Evolutionary conservation across 2,113 vertebrate species (phyloP).

Genomic region (Zosterops lateralis): DNA sequence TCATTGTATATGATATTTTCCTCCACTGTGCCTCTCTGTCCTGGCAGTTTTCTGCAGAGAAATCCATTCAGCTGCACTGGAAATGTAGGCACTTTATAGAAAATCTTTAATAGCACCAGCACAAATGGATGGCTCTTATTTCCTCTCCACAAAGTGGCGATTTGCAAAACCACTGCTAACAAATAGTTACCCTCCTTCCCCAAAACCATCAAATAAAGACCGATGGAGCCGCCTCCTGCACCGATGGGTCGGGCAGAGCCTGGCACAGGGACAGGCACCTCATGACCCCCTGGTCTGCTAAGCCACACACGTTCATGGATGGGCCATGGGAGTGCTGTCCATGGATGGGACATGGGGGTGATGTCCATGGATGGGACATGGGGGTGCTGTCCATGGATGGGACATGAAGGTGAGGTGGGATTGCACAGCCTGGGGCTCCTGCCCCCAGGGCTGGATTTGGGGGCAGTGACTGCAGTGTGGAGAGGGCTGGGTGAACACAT

Average conservation of each 20-base stretch:
- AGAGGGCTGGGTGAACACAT: not conserved
- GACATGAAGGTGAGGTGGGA: fast-evolving
- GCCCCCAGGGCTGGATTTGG: fast-evolving
- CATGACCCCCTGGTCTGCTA: fast-evolving
- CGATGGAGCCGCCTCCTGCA: not conserved
- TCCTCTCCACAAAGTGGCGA: slow-evolving; percentile 68
- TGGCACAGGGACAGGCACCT: not conserved
- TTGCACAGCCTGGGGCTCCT: fast-evolving
- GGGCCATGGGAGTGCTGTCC: fast-evolving
- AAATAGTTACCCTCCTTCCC: slow-evolving; percentile 42
- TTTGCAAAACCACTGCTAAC: slow-evolving; percentile 68
- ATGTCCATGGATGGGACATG: no score
- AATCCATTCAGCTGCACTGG: slow-evolving; percentile 76
- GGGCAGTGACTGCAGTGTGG: fast-evolving
- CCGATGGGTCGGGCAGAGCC: not conserved
- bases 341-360: no score
- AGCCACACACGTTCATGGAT: fast-evolving
- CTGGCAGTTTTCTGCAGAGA: slow-evolving; percentile 71
- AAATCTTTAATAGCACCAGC: slow-evolving; percentile 77
- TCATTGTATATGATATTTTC: slow-evolving; percentile 77
- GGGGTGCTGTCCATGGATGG: no score
- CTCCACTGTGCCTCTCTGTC: slow-evolving; percentile 65
- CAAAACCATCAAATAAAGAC: not conserved
- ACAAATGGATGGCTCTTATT: slow-evolving; percentile 78
- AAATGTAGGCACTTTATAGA: slow-evolving; percentile 77